These are phyloP conservation scores for Glaucomys volans DNA, from an alignment of 2,113 vertebrate genomes.

Conservation along the genomic window DNA sequence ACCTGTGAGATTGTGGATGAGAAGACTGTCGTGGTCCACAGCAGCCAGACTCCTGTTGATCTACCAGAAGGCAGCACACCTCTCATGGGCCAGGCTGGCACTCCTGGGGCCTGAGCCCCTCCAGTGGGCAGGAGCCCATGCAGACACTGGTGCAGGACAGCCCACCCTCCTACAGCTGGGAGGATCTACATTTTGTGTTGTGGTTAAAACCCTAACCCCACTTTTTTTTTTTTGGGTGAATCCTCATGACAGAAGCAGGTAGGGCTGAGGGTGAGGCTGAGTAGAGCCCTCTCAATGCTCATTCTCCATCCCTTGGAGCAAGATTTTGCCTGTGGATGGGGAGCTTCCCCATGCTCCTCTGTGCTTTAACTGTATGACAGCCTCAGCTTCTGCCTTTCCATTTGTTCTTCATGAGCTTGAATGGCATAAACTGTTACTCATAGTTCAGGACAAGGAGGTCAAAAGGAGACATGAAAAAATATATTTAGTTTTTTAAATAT, in stretches of 20 bases:
- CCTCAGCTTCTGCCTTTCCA: constrained; percentile 60
- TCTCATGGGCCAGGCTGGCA: constrained; percentile 92
- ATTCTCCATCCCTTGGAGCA: constrained; percentile 60
- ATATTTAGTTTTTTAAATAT: constrained; percentile 29
- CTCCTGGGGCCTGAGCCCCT: constrained; percentile 94
- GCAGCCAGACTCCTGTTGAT: constrained; percentile 88
- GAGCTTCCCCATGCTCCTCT: neutral
- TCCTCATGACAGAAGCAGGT: constrained; percentile 70
- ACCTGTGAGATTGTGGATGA: constrained; percentile 95
- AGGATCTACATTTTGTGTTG: constrained; percentile 82
- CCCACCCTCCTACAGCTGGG: constrained; percentile 76
- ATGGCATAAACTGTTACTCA: constrained; percentile 75
- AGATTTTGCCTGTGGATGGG: neutral
- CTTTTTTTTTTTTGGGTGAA: constrained; percentile 51
- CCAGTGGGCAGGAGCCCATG: neutral
- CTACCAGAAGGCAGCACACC: constrained; percentile 88
- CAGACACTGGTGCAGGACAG: constrained; percentile 60
- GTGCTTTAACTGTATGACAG: neutral
- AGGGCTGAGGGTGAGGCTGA: constrained; percentile 59
- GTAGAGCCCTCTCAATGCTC: constrained; percentile 27
- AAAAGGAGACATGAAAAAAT: neutral
- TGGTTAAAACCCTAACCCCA: constrained; percentile 46
- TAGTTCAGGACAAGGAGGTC: constrained; percentile 70
- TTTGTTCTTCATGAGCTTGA: constrained; percentile 66
- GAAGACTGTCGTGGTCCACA: constrained; percentile 91